phyloP scores from a whole-genome alignment of 2,113 vertebrate genomes.

The Sorex araneus region DNA sequence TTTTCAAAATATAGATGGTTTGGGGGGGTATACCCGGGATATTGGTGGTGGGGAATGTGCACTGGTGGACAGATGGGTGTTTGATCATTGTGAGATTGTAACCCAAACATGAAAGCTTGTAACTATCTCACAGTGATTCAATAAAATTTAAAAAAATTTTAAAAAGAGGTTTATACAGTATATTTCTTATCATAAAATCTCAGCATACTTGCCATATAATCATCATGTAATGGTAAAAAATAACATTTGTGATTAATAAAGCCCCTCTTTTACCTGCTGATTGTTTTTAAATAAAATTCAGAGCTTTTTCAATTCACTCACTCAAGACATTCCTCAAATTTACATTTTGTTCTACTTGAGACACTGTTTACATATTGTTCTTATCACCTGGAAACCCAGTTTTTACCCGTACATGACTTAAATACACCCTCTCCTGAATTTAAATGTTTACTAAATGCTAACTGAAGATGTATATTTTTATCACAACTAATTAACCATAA shows the following conservation, averaged over 20 bases:
- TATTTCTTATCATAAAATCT: slow-evolving; percentile 6
- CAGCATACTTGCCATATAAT: neutral
- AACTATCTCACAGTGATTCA: no score
- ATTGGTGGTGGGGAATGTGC: no score
- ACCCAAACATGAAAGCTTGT: no score
- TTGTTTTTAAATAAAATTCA: neutral
- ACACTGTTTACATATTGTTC: neutral
- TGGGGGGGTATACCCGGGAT: no score
- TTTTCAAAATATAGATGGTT: no score
- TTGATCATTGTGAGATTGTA: no score
- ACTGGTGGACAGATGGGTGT: no score
- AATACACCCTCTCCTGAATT: no score
- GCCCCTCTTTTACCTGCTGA: neutral
- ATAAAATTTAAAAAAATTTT: no score
- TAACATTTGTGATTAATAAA: neutral
- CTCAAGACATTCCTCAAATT: neutral
- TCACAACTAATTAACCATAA: neutral
- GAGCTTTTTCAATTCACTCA: neutral
- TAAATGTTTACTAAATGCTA: no score
- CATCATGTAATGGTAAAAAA: neutral
- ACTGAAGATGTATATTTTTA: neutral
- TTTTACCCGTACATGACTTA: neutral
- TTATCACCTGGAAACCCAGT: neutral
- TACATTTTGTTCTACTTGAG: neutral
- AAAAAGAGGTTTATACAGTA: no score